Evolutionary conservation across 2,888 invertebrate species (phyloP).

Genomic region (Siphonodentalium dalli): DNA sequence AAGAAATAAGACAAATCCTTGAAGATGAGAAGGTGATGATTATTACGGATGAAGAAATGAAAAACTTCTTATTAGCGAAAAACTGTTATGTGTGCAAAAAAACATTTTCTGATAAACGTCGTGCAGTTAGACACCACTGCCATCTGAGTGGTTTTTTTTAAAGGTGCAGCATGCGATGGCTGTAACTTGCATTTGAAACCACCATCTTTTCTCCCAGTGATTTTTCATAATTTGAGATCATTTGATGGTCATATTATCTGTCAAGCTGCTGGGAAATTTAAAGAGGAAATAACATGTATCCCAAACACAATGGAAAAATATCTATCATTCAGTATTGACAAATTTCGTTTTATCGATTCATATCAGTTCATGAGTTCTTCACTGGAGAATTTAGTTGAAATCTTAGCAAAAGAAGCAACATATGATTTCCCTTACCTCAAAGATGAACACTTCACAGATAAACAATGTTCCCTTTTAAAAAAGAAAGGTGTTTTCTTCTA

Average conservation of each 20-base stretch:
- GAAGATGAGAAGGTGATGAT: too few relatives aligned
- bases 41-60: too few relatives aligned
- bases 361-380: slow-evolving; percentile 1
- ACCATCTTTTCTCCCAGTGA: too few relatives aligned
- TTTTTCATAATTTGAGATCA: neutral
- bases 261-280: neutral
- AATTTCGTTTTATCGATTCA: slow-evolving; percentile 3
- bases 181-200: slow-evolving; percentile 4
- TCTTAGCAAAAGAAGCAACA: slow-evolving; percentile 1
- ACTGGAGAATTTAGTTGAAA: neutral
- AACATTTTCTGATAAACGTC: too few relatives aligned
- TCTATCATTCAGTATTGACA: slow-evolving; percentile 29
- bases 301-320: slow-evolving; percentile 35
- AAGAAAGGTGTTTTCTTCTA: slow-evolving; percentile 56
- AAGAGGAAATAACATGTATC: neutral
- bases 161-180: neutral
- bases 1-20: too few relatives aligned
- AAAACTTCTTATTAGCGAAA: too few relatives aligned
- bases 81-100: too few relatives aligned
- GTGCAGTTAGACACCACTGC: too few relatives aligned
- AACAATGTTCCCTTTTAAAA: neutral
- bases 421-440: neutral
- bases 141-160: too few relatives aligned
- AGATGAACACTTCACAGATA: neutral
- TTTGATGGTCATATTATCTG: neutral